These are phyloP conservation scores for Drosophila maculinotata DNA, from an alignment of 2,888 invertebrate species.

Conservation along the genomic window DNA sequence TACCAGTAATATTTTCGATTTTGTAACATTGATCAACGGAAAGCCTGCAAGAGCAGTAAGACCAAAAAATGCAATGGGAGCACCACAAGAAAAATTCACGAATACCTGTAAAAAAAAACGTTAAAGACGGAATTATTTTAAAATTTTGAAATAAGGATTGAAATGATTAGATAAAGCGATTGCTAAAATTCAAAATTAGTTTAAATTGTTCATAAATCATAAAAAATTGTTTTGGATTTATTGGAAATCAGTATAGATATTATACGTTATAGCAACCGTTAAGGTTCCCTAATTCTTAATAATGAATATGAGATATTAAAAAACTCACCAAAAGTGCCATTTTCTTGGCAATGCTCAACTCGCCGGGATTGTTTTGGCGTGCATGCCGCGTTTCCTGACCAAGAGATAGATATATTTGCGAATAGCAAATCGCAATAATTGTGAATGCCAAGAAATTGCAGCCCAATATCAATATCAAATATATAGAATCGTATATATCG, in stretches of 20 bases:
- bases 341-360: conserved; percentile 93
- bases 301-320: no score
- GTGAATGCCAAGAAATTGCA: conserved; percentile 93
- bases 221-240: no score
- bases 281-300: no score
- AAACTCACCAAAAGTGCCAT: conserved; percentile 93
- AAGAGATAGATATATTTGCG: conserved; percentile 93
- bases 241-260: no score
- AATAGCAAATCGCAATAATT: conserved; percentile 93
- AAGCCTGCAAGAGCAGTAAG: conserved; percentile 93
- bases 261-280: no score
- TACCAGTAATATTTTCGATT: conserved; percentile 92
- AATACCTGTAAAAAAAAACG: conserved; percentile 85
- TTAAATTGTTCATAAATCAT: no score
- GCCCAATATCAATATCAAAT: conserved; percentile 90
- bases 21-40: conserved; percentile 93
- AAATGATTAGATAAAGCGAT: no score
- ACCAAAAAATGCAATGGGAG: conserved; percentile 95
- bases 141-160: no score
- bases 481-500: conserved; percentile 89
- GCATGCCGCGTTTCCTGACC: conserved; percentile 88
- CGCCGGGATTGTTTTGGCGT: conserved; percentile 86
- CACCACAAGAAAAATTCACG: conserved; percentile 93
- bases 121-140: conserved; percentile 3
- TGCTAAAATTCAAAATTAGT: background rate